phyloP scores from a whole-genome alignment of 2,113 vertebrate genomes.

The Pithys albifrons region DNA sequence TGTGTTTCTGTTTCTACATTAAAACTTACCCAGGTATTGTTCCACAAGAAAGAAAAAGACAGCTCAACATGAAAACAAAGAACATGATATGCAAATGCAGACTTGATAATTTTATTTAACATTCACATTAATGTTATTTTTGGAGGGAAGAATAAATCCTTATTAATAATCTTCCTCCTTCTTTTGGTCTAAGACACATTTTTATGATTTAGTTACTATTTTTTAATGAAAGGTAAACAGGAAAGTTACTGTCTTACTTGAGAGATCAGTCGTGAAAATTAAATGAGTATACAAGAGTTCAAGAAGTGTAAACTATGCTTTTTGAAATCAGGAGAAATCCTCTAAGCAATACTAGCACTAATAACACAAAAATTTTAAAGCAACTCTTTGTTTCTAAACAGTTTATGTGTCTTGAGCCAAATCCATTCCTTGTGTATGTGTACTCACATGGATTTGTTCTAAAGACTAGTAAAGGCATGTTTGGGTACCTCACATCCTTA shows the following conservation, averaged over 20 bases:
- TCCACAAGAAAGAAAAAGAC: neutral
- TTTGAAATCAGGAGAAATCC: neutral
- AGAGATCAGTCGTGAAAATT: neutral
- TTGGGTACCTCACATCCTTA: neutral
- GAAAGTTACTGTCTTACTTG: neutral
- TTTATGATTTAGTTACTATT: neutral
- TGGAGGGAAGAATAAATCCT: neutral
- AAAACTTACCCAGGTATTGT: neutral
- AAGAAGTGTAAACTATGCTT: neutral
- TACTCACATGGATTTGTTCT: neutral
- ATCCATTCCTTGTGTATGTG: neutral
- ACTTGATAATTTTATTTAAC: neutral
- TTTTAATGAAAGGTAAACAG: neutral
- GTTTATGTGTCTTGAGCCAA: conserved; percentile 1
- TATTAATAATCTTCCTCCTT: neutral
- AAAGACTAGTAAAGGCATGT: neutral
- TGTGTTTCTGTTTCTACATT: neutral
- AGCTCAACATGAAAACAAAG: neutral
- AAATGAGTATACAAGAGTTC: neutral
- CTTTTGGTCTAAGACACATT: neutral
- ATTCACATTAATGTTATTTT: neutral
- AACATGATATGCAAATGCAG: neutral
- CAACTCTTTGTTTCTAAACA: neutral
- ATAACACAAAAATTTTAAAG: neutral
- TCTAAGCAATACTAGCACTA: neutral